Evolutionary conservation across 2,113 vertebrate genomes (phyloP).

Genomic region (Numida meleagris): DNA sequence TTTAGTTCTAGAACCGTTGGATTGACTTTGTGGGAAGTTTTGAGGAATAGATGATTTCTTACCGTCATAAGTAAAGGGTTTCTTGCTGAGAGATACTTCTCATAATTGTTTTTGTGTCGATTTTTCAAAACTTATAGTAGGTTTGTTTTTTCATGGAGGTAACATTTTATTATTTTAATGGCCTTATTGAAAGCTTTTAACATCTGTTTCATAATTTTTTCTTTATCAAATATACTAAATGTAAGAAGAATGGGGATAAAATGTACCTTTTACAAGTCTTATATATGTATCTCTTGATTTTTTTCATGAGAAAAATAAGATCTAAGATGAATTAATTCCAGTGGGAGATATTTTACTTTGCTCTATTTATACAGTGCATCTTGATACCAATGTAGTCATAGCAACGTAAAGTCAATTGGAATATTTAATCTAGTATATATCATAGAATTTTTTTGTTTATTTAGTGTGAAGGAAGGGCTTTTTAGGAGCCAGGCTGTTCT

Average conservation of each 20-base stretch:
- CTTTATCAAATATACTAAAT: neutral
- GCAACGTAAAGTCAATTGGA: neutral
- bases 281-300: neutral
- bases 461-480: neutral
- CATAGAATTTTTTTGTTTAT: neutral
- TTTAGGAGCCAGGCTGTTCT: neutral
- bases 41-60: too few relatives aligned
- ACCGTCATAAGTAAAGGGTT: neutral
- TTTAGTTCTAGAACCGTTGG: neutral
- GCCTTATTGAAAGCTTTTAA: neutral
- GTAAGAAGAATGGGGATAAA: neutral
- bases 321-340: neutral
- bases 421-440: neutral
- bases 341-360: neutral
- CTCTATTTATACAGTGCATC: accelerated
- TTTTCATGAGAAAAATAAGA: neutral
- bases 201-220: neutral
- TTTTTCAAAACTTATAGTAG: neutral
- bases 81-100: neutral
- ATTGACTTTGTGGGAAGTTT: neutral
- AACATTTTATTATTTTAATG: neutral
- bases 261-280: neutral
- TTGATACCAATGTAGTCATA: neutral
- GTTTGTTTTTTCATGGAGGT: neutral
- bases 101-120: neutral